Base-by-base conservation (phyloP, 2,113 vertebrate species). In the Aspiorhynchus laticeps region DNA sequence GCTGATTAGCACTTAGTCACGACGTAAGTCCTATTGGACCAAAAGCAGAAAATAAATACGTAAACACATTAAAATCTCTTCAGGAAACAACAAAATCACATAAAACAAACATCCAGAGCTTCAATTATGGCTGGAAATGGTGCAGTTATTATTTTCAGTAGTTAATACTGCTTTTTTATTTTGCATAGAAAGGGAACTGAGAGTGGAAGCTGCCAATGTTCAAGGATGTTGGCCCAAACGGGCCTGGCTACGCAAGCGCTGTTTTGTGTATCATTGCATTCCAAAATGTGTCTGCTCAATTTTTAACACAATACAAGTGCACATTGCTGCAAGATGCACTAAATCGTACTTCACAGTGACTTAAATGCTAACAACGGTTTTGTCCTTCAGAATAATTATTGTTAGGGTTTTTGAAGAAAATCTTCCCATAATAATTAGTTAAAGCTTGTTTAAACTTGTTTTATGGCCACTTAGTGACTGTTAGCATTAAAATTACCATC, bases 1-100 rank as follows among this genome's bases (percentile, higher is more conserved):
- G 53, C 74, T 84, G 61, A 87, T 84, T 86, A 46, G 33, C 28
- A 38, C 41, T 85, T 80, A 48, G 74, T 53, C 31, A 53, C 38
- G 59, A 36, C n/a, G 15, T 31, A 86, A 59, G 51, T 71, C 53
- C 53, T 88, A 67, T 86, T 69, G 61, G 71, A 24, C n/a, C 9
- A 2, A 43, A 28, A 48, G n/a, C 26, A 31, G 61, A 38, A 17
- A 81, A 65, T 33, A 88, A 63, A 67, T n/a, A 33, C 2, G 4
- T 28, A 48, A 83, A 86, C n/a, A 76, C 69, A 86, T 71, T 59
- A 63, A 38, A 63, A 65, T 65, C 24, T 76, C 38, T 48, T 51
- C 10, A 63, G 80, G 69, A 61, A 33, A 46, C 41, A 79, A 36
- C 1, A 21, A 84, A 84, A 86, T 80, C 85, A 75, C 38, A 65